These are phyloP conservation scores for Eptatretus burgeri DNA, from an alignment of 2,113 vertebrate genomes.

Conservation along the genomic window DNA sequence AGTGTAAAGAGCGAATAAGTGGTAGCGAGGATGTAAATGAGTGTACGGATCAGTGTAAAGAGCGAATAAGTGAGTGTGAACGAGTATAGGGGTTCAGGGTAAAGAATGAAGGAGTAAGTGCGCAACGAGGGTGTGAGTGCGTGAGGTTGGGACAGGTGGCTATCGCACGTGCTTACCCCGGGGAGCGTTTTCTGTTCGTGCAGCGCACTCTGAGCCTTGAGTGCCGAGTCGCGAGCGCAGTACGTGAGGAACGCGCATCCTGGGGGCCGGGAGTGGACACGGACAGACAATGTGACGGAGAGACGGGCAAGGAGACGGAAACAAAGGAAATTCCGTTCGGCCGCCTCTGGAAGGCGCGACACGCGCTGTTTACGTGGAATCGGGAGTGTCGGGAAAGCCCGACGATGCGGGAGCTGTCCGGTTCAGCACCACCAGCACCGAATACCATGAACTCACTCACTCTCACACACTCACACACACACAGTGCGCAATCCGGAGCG, in stretches of 20 bases:
- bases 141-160: no score
- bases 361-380: not conserved
- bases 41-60: no score
- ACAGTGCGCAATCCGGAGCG: no score
- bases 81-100: no score
- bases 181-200: slow-evolving; percentile 67
- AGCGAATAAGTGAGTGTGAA: no score
- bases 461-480: not conserved
- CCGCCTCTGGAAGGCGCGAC: slow-evolving; percentile 9
- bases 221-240: slow-evolving; percentile 50
- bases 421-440: not conserved
- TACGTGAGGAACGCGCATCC: slow-evolving; percentile 72
- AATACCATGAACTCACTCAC: not conserved
- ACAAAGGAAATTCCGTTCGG: slow-evolving; percentile 12
- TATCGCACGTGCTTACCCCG: slow-evolving; percentile 23
- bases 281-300: not conserved
- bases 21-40: no score
- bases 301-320: not conserved
- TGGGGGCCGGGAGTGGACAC: slow-evolving; percentile 13
- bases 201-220: slow-evolving; percentile 62
- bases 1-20: no score
- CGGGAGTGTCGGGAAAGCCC: not conserved
- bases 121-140: no score
- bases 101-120: no score
- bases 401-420: slow-evolving; percentile 2